phyloP scores from a whole-genome alignment of 64 coral and sea anemone genomes.

The Pachyseris speciosa region DNA sequence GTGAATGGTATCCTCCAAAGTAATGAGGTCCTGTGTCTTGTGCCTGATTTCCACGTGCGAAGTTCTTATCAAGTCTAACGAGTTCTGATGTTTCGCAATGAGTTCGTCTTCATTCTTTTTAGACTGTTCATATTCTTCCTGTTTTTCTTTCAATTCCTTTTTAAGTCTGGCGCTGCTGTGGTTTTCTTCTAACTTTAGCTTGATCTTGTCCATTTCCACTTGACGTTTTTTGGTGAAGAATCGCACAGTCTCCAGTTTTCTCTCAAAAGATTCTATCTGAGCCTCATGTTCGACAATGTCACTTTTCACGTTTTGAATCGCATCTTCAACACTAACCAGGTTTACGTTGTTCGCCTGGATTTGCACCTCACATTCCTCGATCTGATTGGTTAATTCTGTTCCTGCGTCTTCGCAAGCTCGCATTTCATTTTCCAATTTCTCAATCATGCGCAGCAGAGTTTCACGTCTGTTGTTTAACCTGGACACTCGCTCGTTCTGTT shows the following conservation, averaged over 20 bases:
- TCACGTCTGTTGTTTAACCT: slow-evolving; percentile 70
- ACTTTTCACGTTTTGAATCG: slow-evolving; percentile 73
- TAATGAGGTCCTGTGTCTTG: slow-evolving; percentile 60
- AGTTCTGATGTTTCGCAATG: slow-evolving; percentile 70
- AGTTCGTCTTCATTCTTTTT: slow-evolving; percentile 80
- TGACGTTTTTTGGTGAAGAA: slow-evolving; percentile 84
- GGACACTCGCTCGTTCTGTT: slow-evolving; percentile 13
- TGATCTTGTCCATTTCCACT: slow-evolving; percentile 82
- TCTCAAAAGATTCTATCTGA: slow-evolving; percentile 63
- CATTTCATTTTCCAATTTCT: slow-evolving; percentile 90
- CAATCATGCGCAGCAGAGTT: slow-evolving; percentile 88
- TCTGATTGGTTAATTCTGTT: slow-evolving; percentile 63
- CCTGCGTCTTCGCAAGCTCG: slow-evolving; percentile 60
- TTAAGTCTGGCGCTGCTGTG: slow-evolving; percentile 56
- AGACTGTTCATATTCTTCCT: slow-evolving; percentile 63
- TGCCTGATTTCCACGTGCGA: slow-evolving; percentile 89
- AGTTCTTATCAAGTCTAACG: slow-evolving; percentile 73
- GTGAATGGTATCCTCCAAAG: slow-evolving; percentile 80
- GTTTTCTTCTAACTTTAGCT: slow-evolving; percentile 64
- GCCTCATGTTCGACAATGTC: slow-evolving; percentile 75
- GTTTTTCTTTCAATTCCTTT: slow-evolving; percentile 80
- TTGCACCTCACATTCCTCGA: slow-evolving; percentile 86
- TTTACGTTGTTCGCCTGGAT: slow-evolving; percentile 71
- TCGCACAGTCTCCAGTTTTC: slow-evolving; percentile 81
- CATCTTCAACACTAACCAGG: slow-evolving; percentile 75